Base-by-base conservation (phyloP, 2,888 invertebrate species). In the Pseudolycoriella hygida region DNA sequence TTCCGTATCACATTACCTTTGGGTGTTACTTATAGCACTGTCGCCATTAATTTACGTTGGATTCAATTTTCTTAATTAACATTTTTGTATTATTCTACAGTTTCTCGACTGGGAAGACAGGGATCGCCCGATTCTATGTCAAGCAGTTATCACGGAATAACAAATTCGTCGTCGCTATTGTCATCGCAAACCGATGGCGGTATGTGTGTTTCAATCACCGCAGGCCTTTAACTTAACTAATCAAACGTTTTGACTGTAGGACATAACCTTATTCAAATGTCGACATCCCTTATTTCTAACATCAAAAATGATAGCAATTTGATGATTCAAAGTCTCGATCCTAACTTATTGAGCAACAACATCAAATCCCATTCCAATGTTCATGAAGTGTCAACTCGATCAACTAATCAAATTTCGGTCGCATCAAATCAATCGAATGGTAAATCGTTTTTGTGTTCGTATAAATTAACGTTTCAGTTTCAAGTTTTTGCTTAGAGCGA, bases 51-150 rank as follows among this genome's bases (percentile, higher is more conserved):
- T n/a, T n/a, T n/a, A n/a, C n/a, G n/a, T n/a, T n/a, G n/a, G n/a
- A n/a, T n/a, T n/a, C n/a, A n/a, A n/a, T n/a, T n/a, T n/a, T n/a
- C n/a, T n/a, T n/a, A n/a, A n/a, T n/a, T n/a, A n/a, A n/a, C n/a
- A n/a, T n/a, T n/a, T n/a, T n/a, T n/a, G n/a, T 8, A 25, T 25
- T 8, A 6, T 17, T 52, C 56, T 44, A 43, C 57, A 70, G 67
- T 60, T 61, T 64, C 69, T 3, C 59, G 65, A 31, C 51, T 67
- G 19, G 60, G 62, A 46, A 61, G 67, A 42, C 61, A 65, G 48
- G 71, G 71, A 31, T 82, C 83, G 0, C 83, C 83, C 0, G 84
- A 84, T 60, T 73, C 80, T 10, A 77, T 84, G 68, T 67, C 75
- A 1, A 72, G 76, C 11, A 83, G 83, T 59, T 83, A 76, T 65